A percentile compares a stretch with the other conserved stretches of the same genome.
These are phyloP conservation scores for Spheniscus mendiculus DNA, from an alignment of 2,113 vertebrate species.

Conservation along the genomic window DNA sequence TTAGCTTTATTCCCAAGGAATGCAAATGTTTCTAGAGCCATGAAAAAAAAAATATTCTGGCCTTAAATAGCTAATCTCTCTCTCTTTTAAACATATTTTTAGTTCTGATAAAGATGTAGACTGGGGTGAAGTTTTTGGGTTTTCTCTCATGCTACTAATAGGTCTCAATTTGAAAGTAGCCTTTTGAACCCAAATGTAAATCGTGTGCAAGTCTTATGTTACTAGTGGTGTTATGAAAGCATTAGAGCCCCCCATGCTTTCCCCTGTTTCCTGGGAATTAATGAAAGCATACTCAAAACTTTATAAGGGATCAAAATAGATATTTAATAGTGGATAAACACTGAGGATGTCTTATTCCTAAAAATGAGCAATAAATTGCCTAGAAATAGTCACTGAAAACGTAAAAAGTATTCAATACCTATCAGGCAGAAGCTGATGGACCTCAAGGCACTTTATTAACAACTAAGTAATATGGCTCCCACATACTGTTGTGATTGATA, in stretches of 20 bases:
- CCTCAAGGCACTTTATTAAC: conserved; percentile 27
- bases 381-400: not conserved
- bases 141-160: not conserved
- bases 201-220: not conserved
- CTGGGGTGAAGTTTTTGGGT: not conserved
- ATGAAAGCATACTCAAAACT: not conserved
- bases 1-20: not conserved
- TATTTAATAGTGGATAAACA: conserved; percentile 2
- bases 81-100: not conserved
- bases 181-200: not conserved
- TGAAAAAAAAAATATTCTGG: not conserved
- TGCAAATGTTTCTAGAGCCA: not conserved
- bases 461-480: not conserved
- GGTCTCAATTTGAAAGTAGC: not conserved
- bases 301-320: not conserved
- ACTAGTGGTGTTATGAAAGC: not conserved
- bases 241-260: not conserved
- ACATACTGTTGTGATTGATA: conserved; percentile 4
- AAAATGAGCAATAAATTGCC: conserved; percentile 9
- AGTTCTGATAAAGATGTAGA: not conserved
- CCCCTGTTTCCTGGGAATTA: not conserved
- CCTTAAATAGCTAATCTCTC: not conserved
- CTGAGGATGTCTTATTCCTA: not conserved
- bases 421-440: conserved; percentile 20
- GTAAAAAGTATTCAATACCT: not conserved